Evolutionary conservation across 2,113 vertebrate genomes (phyloP).

Genomic region (Myiagra hebetior): DNA sequence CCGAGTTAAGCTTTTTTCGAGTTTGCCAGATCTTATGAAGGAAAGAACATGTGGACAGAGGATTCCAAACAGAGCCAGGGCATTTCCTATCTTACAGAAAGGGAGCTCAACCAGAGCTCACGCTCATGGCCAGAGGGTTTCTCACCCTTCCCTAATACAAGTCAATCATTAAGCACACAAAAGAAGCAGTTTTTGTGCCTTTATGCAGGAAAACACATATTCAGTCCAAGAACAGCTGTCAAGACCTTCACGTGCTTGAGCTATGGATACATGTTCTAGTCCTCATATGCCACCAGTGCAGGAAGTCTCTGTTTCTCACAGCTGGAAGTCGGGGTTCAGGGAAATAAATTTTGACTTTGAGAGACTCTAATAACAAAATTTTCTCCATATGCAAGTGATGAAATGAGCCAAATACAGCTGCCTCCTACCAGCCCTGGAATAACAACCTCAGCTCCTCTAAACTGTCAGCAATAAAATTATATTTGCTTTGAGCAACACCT

Average conservation of each 20-base stretch:
- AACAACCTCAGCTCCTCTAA: not conserved
- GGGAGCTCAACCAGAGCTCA: not conserved
- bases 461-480: conserved; percentile 29
- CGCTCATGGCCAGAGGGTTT: not conserved
- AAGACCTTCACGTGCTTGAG: not conserved
- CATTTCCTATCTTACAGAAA: not conserved
- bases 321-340: not conserved
- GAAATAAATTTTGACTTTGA: not conserved
- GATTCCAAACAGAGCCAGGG: not conserved
- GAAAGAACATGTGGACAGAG: not conserved
- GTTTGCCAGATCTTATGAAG: not conserved
- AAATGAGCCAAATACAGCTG: conserved; percentile 22
- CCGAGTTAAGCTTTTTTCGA: not conserved
- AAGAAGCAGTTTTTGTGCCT: not conserved
- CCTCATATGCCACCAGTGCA: not conserved
- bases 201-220: not conserved
- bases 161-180: not conserved
- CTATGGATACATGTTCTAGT: not conserved
- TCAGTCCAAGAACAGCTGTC: not conserved
- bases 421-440: not conserved
- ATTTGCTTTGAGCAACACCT: conserved; percentile 33
- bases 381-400: not conserved
- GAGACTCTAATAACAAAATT: not conserved
- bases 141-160: not conserved
- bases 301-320: not conserved